Evolutionary conservation across 30 jellyfish, hydroid and myxozoan species (phyloP).

Genomic region (Rhopilema esculentum): DNA sequence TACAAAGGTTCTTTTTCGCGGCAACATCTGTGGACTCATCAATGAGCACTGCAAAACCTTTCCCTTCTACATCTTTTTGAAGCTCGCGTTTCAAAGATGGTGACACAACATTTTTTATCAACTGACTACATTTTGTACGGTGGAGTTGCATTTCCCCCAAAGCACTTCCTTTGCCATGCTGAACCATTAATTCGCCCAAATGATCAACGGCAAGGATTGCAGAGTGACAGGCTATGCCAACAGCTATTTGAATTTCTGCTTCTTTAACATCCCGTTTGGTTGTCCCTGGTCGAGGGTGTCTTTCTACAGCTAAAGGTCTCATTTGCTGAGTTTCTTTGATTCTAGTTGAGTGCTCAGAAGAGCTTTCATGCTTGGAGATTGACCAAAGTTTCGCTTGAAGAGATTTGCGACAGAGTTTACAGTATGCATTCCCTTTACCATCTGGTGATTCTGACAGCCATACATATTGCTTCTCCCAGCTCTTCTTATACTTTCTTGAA

Average conservation of each 20-base stretch:
- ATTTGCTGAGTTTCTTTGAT: conserved; percentile 42
- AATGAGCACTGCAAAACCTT: conserved; percentile 56
- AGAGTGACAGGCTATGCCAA: conserved; percentile 70
- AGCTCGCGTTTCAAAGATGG: conserved; percentile 60
- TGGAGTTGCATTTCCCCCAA: conserved; percentile 58
- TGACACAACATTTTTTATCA: conserved; percentile 63
- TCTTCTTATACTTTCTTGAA: conserved; percentile 37
- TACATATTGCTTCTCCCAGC: conserved; percentile 64
- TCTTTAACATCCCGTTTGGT: conserved; percentile 40
- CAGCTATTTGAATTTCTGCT: conserved; percentile 75
- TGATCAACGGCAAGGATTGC: conserved; percentile 78
- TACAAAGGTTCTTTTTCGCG: conserved; percentile 40
- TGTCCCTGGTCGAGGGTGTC: conserved; percentile 39
- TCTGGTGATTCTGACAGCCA: conserved; percentile 65
- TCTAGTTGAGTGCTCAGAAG: conserved; percentile 23
- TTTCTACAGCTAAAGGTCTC: conserved; percentile 41
- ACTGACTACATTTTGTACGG: conserved; percentile 61
- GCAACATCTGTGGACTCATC: conserved; percentile 75
- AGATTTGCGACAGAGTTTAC: conserved; percentile 42
- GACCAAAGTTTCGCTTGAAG: conserved; percentile 46
- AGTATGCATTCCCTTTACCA: conserved; percentile 50
- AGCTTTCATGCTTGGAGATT: conserved; percentile 51
- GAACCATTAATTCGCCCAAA: conserved; percentile 63
- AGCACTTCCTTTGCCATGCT: conserved; percentile 57
- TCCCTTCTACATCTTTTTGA: conserved; percentile 52